phyloP scores from a whole-genome alignment of 2,797 vertebrate genomes.

The Catamblyrhynchus diadema region DNA sequence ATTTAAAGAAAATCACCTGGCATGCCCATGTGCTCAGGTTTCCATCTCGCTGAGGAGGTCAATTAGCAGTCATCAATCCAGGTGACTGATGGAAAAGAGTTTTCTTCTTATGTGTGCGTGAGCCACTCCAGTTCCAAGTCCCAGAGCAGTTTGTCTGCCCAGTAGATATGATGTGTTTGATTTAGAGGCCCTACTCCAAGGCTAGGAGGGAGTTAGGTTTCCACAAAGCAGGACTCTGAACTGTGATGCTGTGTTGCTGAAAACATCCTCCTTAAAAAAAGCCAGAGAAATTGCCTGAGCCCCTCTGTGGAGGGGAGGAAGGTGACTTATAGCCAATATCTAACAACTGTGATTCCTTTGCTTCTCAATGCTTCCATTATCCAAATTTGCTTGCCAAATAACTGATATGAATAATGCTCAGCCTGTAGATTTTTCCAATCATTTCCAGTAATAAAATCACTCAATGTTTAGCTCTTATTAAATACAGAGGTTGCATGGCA shows the following conservation, averaged over 20 bases:
- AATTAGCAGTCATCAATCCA: neutral
- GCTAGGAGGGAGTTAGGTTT: neutral
- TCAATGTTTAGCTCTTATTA: neutral
- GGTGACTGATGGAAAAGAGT: neutral
- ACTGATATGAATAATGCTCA: neutral
- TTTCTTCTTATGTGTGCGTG: neutral
- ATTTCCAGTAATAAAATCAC: slow-evolving; percentile 29
- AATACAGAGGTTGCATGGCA: neutral
- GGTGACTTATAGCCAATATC: neutral
- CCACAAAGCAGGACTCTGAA: neutral
- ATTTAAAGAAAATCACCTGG: neutral
- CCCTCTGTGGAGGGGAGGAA: neutral
- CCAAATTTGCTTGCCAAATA: slow-evolving; percentile 31
- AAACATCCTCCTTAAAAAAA: neutral
- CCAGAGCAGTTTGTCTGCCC: neutral
- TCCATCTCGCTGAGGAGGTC: neutral
- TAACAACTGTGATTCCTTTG: neutral
- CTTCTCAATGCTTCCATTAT: neutral
- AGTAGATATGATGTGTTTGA: neutral
- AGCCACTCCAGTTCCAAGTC: neutral
- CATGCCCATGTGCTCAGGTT: neutral
- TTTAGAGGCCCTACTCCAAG: neutral
- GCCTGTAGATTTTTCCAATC: slow-evolving; percentile 9
- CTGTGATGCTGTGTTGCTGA: neutral
- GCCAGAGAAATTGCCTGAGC: neutral